Base-by-base conservation (phyloP, 2,113 vertebrate species). In the Calypte anna region DNA sequence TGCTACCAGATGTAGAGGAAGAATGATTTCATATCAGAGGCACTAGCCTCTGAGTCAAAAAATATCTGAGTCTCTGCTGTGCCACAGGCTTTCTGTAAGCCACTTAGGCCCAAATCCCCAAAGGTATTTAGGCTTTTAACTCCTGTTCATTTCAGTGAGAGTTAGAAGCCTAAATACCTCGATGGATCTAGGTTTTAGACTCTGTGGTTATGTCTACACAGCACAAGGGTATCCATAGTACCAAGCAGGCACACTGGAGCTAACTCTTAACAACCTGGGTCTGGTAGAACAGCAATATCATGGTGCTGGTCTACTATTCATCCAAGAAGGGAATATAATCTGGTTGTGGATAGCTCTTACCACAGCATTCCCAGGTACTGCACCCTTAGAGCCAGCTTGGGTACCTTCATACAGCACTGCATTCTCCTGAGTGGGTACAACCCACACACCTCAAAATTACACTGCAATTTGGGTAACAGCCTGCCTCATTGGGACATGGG, bases 61-160 rank as follows among this genome's bases (percentile, higher is more conserved):
- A 82, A 73, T 77, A 82, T 25, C 88, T 44, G 76, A 95, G 88
- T 16, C 53, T 94, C 83, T 82, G 82, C 95, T 88, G 87, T 94
- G 91, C 78, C 79, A 95, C 59, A 22, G 84, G 94, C 85, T 96
- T 91, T 94, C 93, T 67, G 33, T 96, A 97, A 95, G 90, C 96
- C 96, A 96, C 96, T 96, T 96, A 96, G 91, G 88, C n/a, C 92
- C 91, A 96, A 96, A 96, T 96, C 91, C 95, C 80, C 91, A 48
- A 81, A 95, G 91, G 96, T 95, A 96, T 96, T 95, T 86, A 96
- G 88, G 96, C 96, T 96, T 97, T 97, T 97, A 96, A 95, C 96
- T 96, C 96, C 86, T 89, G 82, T 88, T 95, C 91, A n/a, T 85
- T 95, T 90, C 84, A 91, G 81, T 83, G 91, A 95, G 93, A 95